phyloP scores from a whole-genome alignment of 2,113 vertebrate genomes.

The Paralichthys olivaceus region DNA sequence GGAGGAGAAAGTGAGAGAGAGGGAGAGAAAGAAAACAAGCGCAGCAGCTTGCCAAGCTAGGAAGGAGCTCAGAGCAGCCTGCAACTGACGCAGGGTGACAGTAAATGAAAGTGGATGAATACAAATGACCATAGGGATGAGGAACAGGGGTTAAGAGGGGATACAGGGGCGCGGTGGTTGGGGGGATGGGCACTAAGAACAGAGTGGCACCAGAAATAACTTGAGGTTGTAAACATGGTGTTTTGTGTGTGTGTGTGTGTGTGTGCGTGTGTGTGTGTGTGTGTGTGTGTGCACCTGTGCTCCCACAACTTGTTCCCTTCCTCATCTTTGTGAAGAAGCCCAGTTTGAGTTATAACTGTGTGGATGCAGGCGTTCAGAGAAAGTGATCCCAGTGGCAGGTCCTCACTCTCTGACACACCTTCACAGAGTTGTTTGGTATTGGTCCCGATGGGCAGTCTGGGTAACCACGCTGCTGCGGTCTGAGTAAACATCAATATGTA shows the following conservation, averaged over 20 bases:
- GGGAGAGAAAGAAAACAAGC: conserved; percentile 25
- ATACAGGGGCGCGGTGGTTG: background rate
- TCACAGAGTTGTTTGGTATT: background rate
- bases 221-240: conserved; percentile 33
- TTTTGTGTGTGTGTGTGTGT: background rate
- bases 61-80: conserved; percentile 55
- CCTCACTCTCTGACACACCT: background rate
- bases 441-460: background rate
- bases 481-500: background rate
- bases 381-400: background rate
- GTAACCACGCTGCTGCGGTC: background rate
- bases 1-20: conserved; percentile 23
- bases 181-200: conserved; percentile 6
- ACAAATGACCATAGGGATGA: conserved; percentile 69
- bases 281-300: background rate
- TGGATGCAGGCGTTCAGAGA: background rate
- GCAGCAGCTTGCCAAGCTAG: conserved; percentile 54
- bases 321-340: background rate
- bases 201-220: conserved; percentile 50
- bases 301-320: background rate
- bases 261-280: background rate
- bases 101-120: conserved; percentile 76
- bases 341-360: background rate
- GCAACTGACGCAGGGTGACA: conserved; percentile 59
- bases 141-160: conserved; percentile 19